Evolutionary conservation across 2,888 invertebrate species (phyloP), one percentile per base, ranked within the genome.

Genomic region (Cheilosia scutellata): DNA sequence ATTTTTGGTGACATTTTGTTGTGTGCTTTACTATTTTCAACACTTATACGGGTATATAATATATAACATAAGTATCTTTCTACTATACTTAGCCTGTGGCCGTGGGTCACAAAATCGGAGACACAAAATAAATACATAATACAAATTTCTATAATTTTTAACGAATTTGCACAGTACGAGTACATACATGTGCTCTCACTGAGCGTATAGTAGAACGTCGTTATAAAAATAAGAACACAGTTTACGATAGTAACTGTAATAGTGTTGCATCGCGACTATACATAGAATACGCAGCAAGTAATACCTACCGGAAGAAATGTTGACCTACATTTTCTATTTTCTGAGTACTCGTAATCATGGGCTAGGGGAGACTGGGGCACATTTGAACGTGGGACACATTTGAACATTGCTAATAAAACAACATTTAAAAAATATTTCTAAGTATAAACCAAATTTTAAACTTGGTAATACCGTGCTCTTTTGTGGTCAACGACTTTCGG

Each of bases 251-350:
- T 42, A 40, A 37, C 37, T n/a, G n/a, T n/a, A 42, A 47, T 2
- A 9, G 47, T 63, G 62, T 63, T 63, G 62, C 31, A 44, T 40
- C 37, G 66, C 37, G 51, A 5, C 29, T 20, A 20, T n/a, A n/a
- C n/a, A n/a, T 49, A 47, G 11, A 63, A 31, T 49, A 47, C 16
- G 37, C 37, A 25, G 7, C 16, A 25, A 31, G 16, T 49, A 16
- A 9, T 33, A 66, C 66, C 25, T 33, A 66, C 66, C 25, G 29
- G 25, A 57, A 57, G 44, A 44, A 20, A 25, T 40, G 0, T 11
- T 44, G 68, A 44, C 42, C 57, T 6, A 57, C 42, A 70, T 57
- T 51, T 44, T 53, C 5, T 25, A n/a, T 63, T 47, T 27, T 37
- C 1, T 27, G n/a, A 7, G 13, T 27, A n/a, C 9, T 3, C 11